These are phyloP conservation scores for Rhinogobius similis DNA, from an alignment of 2,113 vertebrate species.

Conservation along the genomic window DNA sequence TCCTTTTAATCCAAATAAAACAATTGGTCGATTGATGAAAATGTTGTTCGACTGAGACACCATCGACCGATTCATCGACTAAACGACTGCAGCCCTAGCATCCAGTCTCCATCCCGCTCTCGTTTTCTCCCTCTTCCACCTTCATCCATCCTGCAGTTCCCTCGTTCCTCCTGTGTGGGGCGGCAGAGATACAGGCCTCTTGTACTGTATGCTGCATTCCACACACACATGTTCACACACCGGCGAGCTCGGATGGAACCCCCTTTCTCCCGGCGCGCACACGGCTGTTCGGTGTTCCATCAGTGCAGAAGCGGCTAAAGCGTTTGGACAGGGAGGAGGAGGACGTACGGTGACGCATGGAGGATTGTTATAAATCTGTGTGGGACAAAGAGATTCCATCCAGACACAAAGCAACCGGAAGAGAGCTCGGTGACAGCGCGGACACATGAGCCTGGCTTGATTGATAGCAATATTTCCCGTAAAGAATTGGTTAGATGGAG, in stretches of 20 bases:
- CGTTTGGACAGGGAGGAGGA: conserved; percentile 50
- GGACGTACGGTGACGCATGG: conserved; percentile 30
- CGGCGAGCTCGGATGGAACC: conserved; percentile 24
- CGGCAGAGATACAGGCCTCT: conserved; percentile 75
- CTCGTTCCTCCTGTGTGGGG: conserved; percentile 66
- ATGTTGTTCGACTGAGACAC: no score
- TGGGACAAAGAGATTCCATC: conserved; percentile 59
- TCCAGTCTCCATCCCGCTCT: not conserved
- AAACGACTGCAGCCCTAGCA: no score
- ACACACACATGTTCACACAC: conserved; percentile 47
- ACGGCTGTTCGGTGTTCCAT: conserved; percentile 30
- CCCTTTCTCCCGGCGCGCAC: conserved; percentile 44
- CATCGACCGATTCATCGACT: no score
- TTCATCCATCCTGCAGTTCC: conserved; percentile 39
- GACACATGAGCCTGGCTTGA: conserved; percentile 44
- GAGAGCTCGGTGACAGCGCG: conserved; percentile 41
- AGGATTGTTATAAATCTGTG: conserved; percentile 62
- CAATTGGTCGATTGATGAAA: no score
- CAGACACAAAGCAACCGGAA: conserved; percentile 37
- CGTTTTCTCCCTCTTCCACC: not conserved
- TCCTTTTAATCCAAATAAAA: no score
- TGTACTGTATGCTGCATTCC: conserved; percentile 42
- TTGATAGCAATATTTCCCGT: conserved; percentile 57
- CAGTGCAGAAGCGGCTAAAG: conserved; percentile 40
- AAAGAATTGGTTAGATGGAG: conserved; percentile 43